Percentiles rank a stretch among this genome's conserved stretches.
Evolutionary conservation across 1,140 invertebrate genomes (phyloP).

Genomic region (Tachypleus tridentatus): DNA sequence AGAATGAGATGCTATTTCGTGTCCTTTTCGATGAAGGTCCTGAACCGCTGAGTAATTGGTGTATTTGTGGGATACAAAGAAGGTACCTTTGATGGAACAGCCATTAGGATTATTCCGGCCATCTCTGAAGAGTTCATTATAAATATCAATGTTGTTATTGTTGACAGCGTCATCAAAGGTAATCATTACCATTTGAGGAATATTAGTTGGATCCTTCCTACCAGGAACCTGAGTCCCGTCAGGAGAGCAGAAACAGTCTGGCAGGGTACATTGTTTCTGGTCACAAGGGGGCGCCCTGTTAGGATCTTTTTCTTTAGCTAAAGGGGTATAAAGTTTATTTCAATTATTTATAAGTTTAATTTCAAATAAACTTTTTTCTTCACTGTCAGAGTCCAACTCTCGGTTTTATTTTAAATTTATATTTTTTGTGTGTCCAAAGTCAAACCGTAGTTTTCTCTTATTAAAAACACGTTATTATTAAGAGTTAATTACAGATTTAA

Average conservation of each 20-base stretch:
- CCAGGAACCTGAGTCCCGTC: conserved; percentile 42
- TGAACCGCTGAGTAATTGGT: conserved; percentile 93
- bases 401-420: not conserved
- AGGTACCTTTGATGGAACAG: conserved; percentile 91
- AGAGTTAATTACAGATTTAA: too few relatives aligned
- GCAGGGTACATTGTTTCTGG: conserved; percentile 69
- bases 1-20: conserved; percentile 92
- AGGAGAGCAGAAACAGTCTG: conserved; percentile 93
- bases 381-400: too few relatives aligned
- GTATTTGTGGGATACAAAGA: conserved; percentile 97
- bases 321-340: conserved; percentile 6
- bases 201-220: conserved; percentile 28
- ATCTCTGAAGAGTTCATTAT: conserved; percentile 84
- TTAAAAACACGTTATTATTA: too few relatives aligned
- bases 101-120: conserved; percentile 88
- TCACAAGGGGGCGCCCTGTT: conserved; percentile 85
- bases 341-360: not conserved
- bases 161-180: conserved; percentile 94
- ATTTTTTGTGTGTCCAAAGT: not conserved
- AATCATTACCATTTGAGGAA: conserved; percentile 91
- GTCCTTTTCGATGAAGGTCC: conserved; percentile 82
- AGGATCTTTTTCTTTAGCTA: conserved; percentile 88
- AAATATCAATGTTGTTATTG: conserved; percentile 88
- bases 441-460: too few relatives aligned
- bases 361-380: too few relatives aligned